Conservation (phyloP, 2,797 vertebrate genomes). For the Chaetophractus vellerosus region DNA sequence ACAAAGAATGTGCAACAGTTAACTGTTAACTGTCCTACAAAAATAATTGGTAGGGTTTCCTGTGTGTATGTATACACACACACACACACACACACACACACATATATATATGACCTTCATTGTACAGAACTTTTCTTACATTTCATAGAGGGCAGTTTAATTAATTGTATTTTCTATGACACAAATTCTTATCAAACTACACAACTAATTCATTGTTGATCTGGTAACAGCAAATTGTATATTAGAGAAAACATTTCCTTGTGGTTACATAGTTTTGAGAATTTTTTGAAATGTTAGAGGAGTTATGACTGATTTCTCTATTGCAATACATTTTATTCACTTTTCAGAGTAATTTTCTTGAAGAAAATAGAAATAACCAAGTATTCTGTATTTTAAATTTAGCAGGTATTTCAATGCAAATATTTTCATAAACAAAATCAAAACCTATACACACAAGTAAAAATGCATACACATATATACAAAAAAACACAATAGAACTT, state of each 20-base stretch:
- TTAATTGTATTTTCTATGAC: neutral
- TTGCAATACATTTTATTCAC: neutral
- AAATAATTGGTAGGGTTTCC: neutral
- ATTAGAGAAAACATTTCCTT: neutral
- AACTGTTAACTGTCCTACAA: neutral
- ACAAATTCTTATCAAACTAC: neutral
- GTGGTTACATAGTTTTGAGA: neutral
- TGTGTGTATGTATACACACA: no score
- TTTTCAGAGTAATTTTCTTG: neutral
- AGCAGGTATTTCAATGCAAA: neutral
- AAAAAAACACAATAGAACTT: neutral
- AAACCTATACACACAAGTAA: neutral
- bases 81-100: no score
- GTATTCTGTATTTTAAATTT: neutral
- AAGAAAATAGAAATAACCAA: neutral
- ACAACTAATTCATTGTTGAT: neutral
- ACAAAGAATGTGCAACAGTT: neutral
- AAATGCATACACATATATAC: neutral
- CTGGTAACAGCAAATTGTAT: neutral
- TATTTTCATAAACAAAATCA: slow-evolving; percentile 8
- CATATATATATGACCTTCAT: neutral
- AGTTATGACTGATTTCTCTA: neutral
- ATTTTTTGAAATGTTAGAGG: neutral
- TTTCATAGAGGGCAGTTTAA: neutral
- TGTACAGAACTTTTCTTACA: neutral